phyloP scores from a whole-genome alignment of 2,113 vertebrate genomes.

The Genyomyrus donnyi region DNA sequence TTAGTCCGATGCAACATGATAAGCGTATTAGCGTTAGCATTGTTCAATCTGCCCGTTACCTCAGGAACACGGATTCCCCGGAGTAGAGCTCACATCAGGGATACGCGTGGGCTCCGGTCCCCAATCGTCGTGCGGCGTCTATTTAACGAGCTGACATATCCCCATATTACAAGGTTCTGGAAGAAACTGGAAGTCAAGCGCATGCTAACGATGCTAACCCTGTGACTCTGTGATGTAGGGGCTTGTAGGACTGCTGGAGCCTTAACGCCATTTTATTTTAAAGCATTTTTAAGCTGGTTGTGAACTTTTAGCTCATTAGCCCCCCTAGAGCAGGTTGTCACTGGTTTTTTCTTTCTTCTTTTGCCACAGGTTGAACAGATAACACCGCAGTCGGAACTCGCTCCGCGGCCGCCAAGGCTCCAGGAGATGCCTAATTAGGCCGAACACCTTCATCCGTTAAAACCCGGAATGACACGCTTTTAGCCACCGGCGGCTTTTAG shows the following conservation, averaged over 20 bases:
- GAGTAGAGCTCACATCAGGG: not conserved
- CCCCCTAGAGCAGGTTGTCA: not conserved
- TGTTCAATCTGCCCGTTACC: not conserved
- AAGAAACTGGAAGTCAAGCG: not conserved
- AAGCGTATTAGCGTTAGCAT: not conserved
- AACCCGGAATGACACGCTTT: not conserved
- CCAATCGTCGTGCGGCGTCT: too few relatives aligned
- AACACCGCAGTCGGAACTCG: not conserved
- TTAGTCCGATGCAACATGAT: not conserved
- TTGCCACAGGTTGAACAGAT: not conserved
- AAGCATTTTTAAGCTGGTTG: not conserved
- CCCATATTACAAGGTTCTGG: not conserved
- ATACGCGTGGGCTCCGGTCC: not conserved
- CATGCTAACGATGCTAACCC: not conserved
- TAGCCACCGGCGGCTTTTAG: not conserved
- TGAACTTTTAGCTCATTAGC: slow-evolving; percentile 6
- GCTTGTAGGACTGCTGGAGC: not conserved
- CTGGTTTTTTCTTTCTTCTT: not conserved
- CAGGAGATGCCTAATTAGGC: not conserved
- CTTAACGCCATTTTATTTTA: too few relatives aligned
- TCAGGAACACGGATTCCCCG: not conserved
- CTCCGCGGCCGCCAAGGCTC: not conserved
- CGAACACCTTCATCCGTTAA: not conserved
- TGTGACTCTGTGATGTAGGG: not conserved
- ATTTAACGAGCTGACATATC: not conserved